These are phyloP conservation scores for Microcebus tavaratra DNA, from an alignment of 2,113 vertebrate species.

Conservation along the genomic window DNA sequence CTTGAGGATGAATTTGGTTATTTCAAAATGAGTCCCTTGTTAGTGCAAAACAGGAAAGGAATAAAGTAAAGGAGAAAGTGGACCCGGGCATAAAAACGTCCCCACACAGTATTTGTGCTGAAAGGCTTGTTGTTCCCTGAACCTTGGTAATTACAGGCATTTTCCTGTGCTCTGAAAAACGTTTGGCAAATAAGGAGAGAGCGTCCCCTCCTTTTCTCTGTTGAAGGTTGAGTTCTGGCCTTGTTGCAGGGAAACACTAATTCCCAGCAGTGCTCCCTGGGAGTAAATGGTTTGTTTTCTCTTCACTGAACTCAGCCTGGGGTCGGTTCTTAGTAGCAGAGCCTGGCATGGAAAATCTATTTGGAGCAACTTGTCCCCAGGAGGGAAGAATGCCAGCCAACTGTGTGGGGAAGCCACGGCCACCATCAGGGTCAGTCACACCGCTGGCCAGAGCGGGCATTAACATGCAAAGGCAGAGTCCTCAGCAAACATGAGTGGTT, in stretches of 20 bases:
- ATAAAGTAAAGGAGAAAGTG: not conserved
- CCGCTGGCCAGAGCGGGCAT: not conserved
- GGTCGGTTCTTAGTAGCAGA: constrained; percentile 29
- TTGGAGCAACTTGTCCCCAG: constrained; percentile 49
- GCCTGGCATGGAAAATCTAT: constrained; percentile 59
- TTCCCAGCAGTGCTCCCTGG: constrained; percentile 16
- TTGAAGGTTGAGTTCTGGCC: constrained; percentile 57
- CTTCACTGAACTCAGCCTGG: constrained; percentile 39
- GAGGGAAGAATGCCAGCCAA: constrained; percentile 8
- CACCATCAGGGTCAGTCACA: not conserved
- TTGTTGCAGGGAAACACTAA: constrained; percentile 36
- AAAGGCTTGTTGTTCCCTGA: constrained; percentile 25
- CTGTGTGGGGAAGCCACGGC: not conserved
- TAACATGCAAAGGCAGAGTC: not conserved
- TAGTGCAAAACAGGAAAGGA: constrained; percentile 7
- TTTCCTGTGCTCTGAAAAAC: constrained; percentile 34
- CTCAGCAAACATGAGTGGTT: not conserved
- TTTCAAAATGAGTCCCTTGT: constrained; percentile 26
- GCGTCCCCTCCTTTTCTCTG: constrained; percentile 25
- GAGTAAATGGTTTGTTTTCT: constrained; percentile 64
- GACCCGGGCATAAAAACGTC: not conserved
- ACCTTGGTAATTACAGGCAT: constrained; percentile 43
- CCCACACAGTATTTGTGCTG: not conserved
- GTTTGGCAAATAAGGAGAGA: not conserved
- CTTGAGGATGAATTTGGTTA: constrained; percentile 45